A percentile compares a stretch with the other conserved stretches of the same genome.
Conservation (phyloP, 2,888 invertebrate species). For the Ferrisia virgata region DNA sequence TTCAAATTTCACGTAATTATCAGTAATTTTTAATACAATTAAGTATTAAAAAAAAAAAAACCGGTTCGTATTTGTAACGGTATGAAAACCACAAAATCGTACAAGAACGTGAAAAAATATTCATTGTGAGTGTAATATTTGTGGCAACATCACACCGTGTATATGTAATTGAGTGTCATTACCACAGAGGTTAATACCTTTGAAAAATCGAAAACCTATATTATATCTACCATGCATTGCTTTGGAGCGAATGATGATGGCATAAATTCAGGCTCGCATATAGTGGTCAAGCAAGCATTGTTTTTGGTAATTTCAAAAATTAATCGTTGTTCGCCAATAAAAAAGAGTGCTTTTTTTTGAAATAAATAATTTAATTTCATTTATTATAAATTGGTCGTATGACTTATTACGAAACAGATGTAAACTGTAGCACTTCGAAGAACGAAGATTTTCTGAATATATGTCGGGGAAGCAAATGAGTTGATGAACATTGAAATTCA, state of each 20-base stretch:
- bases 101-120: background rate
- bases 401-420: too few species aligned
- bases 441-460: too few species aligned
- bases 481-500: too few species aligned
- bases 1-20: background rate
- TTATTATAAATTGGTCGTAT: too few species aligned
- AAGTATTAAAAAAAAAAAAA: background rate
- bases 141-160: background rate
- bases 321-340: background rate
- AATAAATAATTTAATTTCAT: too few species aligned
- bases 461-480: too few species aligned
- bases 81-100: background rate
- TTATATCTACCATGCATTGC: background rate
- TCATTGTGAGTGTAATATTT: background rate
- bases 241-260: background rate
- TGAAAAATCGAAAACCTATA: background rate
- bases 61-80: slow-evolving; percentile 1
- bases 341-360: background rate
- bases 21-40: slow-evolving; percentile 13
- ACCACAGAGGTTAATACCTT: slow-evolving; percentile 16
- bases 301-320: background rate
- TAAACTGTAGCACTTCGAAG: too few species aligned
- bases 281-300: background rate
- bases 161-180: slow-evolving; percentile 12
- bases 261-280: background rate